phyloP scores from a whole-genome alignment of 2,888 invertebrate species.

The Epicampocera succincta region DNA sequence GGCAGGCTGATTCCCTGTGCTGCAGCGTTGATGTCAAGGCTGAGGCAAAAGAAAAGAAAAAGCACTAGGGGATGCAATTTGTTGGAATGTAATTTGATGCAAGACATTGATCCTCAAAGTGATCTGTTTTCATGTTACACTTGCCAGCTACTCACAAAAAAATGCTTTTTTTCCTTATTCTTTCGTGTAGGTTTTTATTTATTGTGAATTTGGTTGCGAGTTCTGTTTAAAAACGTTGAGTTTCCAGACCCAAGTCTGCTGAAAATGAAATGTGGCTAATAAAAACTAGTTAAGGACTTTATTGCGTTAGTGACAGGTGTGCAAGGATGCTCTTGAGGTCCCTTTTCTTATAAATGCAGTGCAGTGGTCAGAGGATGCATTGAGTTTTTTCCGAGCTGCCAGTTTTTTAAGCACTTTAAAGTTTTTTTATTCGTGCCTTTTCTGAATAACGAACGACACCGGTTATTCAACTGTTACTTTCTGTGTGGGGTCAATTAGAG shows the following conservation, averaged over 20 bases:
- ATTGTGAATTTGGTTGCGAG: constrained; percentile 47
- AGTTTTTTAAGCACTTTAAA: constrained; percentile 65
- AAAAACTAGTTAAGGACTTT: constrained; percentile 29
- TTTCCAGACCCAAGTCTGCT: constrained; percentile 36
- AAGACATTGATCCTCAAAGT: constrained; percentile 76
- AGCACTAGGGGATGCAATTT: constrained; percentile 73
- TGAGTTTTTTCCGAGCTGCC: constrained; percentile 75
- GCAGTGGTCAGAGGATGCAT: constrained; percentile 72
- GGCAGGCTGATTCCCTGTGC: constrained; percentile 17
- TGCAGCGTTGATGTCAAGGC: constrained; percentile 3
- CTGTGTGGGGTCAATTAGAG: constrained; percentile 33
- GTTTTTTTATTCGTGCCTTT: constrained; percentile 60
- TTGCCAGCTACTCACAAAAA: constrained; percentile 11
- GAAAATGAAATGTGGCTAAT: constrained; percentile 57
- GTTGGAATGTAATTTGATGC: constrained; percentile 78
- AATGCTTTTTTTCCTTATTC: neutral
- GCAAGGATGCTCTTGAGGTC: constrained; percentile 56
- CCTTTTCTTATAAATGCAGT: constrained; percentile 33
- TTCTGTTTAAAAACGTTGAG: constrained; percentile 48
- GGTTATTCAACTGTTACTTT: constrained; percentile 75
- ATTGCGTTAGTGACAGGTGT: constrained; percentile 62
- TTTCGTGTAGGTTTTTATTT: constrained; percentile 9
- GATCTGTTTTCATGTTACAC: constrained; percentile 63
- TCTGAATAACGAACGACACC: constrained; percentile 50
- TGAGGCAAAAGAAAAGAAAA: neutral